Evolutionary conservation across 2,113 vertebrate species (phyloP).

Genomic region (Chroicocephalus ridibundus): DNA sequence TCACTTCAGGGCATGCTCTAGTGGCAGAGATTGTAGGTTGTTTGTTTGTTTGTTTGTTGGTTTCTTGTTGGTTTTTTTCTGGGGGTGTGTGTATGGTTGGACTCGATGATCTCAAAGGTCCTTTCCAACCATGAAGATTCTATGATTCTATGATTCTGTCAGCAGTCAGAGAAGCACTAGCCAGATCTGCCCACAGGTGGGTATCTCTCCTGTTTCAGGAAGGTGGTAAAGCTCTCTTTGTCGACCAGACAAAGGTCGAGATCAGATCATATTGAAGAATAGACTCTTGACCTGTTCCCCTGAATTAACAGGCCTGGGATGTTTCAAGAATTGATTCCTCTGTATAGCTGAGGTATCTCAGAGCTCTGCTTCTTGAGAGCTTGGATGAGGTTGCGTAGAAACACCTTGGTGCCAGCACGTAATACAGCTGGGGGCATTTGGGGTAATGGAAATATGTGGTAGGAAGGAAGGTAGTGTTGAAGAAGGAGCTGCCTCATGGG

Average conservation of each 20-base stretch:
- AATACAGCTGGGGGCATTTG: neutral
- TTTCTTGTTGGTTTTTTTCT: too few relatives aligned
- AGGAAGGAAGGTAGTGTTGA: neutral
- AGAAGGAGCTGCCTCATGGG: neutral
- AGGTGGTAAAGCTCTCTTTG: neutral
- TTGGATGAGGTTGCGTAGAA: fast-evolving
- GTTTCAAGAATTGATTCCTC: neutral
- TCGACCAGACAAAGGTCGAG: neutral
- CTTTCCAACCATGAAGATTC: too few relatives aligned
- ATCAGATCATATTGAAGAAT: neutral
- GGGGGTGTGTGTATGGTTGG: too few relatives aligned
- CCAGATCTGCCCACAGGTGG: neutral
- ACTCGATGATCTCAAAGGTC: too few relatives aligned
- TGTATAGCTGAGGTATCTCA: neutral
- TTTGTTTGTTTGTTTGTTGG: too few relatives aligned
- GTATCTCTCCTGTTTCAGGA: fast-evolving
- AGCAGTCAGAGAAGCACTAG: neutral
- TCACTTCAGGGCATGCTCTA: too few relatives aligned
- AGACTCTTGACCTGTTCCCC: neutral
- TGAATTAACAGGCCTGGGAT: neutral
- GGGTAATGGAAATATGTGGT: neutral
- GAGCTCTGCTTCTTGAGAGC: neutral
- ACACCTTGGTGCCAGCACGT: neutral
- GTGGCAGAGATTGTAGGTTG: too few relatives aligned
- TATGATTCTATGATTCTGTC: neutral